A percentile compares a stretch with the other conserved stretches of the same genome.
Evolutionary conservation across 2,113 vertebrate species (phyloP).

Genomic region (Bubo bubo): DNA sequence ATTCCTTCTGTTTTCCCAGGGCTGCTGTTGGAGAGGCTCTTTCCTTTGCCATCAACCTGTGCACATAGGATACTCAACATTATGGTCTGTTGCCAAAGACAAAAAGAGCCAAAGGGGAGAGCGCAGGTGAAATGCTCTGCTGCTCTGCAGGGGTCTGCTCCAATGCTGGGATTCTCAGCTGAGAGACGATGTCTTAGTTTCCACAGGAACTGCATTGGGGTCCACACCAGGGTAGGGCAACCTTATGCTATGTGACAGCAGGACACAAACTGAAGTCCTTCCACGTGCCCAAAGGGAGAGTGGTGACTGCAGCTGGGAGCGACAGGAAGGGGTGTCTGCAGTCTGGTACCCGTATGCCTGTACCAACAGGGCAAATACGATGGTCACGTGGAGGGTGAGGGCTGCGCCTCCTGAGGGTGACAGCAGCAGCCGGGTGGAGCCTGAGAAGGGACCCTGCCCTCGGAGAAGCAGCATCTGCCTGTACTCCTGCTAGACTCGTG

Average conservation of each 20-base stretch:
- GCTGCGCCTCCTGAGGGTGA: not conserved
- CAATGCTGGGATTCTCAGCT: not conserved
- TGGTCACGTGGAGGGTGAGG: not conserved
- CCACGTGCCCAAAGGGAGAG: not conserved
- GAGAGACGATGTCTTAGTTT: not conserved
- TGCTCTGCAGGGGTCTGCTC: not conserved
- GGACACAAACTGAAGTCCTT: not conserved
- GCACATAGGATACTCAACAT: not conserved
- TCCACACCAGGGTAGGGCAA: not conserved
- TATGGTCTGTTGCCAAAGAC: constrained; percentile 2
- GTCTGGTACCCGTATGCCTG: not conserved
- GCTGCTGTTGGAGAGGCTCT: not conserved
- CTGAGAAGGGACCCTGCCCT: not conserved
- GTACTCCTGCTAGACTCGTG: not conserved
- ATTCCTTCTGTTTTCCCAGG: not conserved
- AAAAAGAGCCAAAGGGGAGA: not conserved
- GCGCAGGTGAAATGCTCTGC: not conserved
- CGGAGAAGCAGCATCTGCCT: not conserved
- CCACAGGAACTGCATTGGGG: not conserved
- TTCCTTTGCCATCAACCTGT: not conserved
- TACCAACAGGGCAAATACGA: not conserved
- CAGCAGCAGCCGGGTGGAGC: not conserved
- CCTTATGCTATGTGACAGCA: fast-evolving
- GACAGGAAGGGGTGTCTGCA: not conserved
- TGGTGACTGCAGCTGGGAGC: not conserved